Conservation (phyloP, 1,140 invertebrate species). For the Limonius californicus region DNA sequence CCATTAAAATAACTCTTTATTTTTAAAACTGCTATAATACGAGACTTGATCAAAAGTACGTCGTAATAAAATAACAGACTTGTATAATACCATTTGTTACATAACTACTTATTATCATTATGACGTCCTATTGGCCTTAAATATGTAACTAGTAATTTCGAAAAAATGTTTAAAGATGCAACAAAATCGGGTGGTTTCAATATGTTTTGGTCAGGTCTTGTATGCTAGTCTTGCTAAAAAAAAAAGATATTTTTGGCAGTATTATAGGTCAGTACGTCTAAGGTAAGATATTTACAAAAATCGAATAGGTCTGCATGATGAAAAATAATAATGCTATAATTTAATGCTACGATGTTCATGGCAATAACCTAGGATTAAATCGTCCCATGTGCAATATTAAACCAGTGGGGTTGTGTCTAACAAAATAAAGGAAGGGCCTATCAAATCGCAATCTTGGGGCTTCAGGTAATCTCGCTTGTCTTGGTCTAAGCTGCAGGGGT, state of each 20-base stretch:
- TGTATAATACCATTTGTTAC: no score
- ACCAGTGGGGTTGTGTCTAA: slow-evolving; percentile 81
- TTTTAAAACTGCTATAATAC: no score
- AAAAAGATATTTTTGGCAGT: slow-evolving; percentile 2
- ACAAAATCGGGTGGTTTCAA: no score
- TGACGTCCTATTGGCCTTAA: no score
- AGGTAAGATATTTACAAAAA: slow-evolving; percentile 7
- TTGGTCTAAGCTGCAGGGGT: slow-evolving; percentile 61
- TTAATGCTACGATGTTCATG: slow-evolving; percentile 46
- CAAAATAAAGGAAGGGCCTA: slow-evolving; percentile 79
- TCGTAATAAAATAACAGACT: no score
- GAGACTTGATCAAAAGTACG: no score
- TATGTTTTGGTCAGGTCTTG: no score
- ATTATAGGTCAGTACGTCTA: background rate
- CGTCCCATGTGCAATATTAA: slow-evolving; percentile 80
- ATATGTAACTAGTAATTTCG: no score
- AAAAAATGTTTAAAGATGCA: no score
- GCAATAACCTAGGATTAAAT: slow-evolving; percentile 76
- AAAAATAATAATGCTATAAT: background rate
- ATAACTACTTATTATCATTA: no score
- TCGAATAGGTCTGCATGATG: background rate
- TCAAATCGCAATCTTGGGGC: slow-evolving; percentile 73
- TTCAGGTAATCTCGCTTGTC: slow-evolving; percentile 66
- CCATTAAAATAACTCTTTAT: no score
- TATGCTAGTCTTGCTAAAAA: no score